A percentile compares a stretch with the other conserved stretches of the same genome.
These are phyloP conservation scores for Congeria kusceri DNA, from an alignment of 2,888 invertebrate genomes.

Conservation along the genomic window DNA sequence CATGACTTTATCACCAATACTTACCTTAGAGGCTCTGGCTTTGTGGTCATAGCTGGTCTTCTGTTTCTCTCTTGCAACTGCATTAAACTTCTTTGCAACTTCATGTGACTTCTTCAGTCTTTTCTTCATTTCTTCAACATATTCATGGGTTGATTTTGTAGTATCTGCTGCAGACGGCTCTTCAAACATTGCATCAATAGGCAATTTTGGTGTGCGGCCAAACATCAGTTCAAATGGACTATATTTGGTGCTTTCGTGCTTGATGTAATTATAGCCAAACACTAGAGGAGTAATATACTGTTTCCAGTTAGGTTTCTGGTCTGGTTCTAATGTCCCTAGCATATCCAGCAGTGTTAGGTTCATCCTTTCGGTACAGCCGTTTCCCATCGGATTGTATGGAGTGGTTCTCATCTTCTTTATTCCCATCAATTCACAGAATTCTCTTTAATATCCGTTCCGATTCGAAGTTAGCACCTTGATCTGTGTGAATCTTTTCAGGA, in stretches of 20 bases:
- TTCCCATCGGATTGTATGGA: conserved; percentile 16
- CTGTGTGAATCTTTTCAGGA: conserved; percentile 9
- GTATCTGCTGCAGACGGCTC: neutral
- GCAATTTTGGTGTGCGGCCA: neutral
- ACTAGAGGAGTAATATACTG: neutral
- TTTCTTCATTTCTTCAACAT: neutral
- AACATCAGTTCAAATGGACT: neutral
- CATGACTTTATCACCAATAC: conserved; percentile 1
- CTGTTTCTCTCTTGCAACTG: conserved; percentile 4
- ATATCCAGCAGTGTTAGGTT: conserved; percentile 16
- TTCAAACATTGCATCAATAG: conserved; percentile 1
- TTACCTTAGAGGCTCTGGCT: neutral
- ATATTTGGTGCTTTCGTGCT: conserved; percentile 7
- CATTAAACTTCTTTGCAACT: neutral
- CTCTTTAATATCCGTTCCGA: conserved; percentile 22
- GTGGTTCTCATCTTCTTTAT: conserved; percentile 4
- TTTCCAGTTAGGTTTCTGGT: conserved; percentile 16
- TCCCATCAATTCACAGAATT: conserved; percentile 16
- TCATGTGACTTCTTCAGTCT: neutral
- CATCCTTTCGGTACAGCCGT: neutral
- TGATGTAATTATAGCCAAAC: conserved; percentile 12
- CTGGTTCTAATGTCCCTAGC: conserved; percentile 6
- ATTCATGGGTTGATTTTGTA: neutral
- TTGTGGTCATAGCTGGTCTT: neutral
- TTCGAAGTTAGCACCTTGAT: conserved; percentile 32